Evolutionary conservation across 2,113 vertebrate genomes (phyloP).

Genomic region (Dicentrarchus labrax): DNA sequence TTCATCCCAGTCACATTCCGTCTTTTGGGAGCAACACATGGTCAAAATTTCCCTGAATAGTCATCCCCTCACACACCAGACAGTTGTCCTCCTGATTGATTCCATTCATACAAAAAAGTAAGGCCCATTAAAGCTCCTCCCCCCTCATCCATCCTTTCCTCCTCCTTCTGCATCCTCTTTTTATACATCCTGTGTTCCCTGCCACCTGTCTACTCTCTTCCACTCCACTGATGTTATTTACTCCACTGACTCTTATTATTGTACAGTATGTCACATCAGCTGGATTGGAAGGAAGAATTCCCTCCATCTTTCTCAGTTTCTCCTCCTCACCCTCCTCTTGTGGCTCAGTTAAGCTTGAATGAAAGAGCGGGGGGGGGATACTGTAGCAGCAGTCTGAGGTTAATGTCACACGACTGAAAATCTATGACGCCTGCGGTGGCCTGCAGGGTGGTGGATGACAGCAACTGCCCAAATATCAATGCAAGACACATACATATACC

Average conservation of each 20-base stretch:
- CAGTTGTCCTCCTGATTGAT: slow-evolving; percentile 54
- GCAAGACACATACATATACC: slow-evolving; percentile 17
- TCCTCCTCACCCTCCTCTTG: not conserved
- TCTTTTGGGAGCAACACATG: slow-evolving; percentile 50
- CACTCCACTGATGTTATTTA: slow-evolving; percentile 38
- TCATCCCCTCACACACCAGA: slow-evolving; percentile 51
- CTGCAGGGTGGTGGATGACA: slow-evolving; percentile 46
- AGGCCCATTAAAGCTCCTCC: slow-evolving; percentile 31
- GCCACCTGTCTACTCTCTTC: slow-evolving; percentile 38
- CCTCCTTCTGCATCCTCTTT: slow-evolving; percentile 16
- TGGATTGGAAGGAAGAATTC: not conserved
- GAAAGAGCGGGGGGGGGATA: slow-evolving; percentile 3
- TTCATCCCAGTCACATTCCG: slow-evolving; percentile 38
- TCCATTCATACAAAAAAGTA: slow-evolving; percentile 38
- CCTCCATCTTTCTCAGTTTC: slow-evolving; percentile 4
- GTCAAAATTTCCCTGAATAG: slow-evolving; percentile 57
- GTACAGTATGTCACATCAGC: slow-evolving; percentile 29
- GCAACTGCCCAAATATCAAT: slow-evolving; percentile 50
- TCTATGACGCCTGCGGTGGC: slow-evolving; percentile 63
- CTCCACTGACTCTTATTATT: slow-evolving; percentile 9
- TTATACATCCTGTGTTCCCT: slow-evolving; percentile 27
- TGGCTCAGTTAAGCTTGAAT: slow-evolving; percentile 33
- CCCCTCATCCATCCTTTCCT: slow-evolving; percentile 34
- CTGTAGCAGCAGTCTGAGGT: slow-evolving; percentile 45
- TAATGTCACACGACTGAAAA: slow-evolving; percentile 63